A percentile compares a stretch with the other conserved stretches of the same genome.
Conservation (phyloP, 2,888 invertebrate species). For the Pyrgus malvae region DNA sequence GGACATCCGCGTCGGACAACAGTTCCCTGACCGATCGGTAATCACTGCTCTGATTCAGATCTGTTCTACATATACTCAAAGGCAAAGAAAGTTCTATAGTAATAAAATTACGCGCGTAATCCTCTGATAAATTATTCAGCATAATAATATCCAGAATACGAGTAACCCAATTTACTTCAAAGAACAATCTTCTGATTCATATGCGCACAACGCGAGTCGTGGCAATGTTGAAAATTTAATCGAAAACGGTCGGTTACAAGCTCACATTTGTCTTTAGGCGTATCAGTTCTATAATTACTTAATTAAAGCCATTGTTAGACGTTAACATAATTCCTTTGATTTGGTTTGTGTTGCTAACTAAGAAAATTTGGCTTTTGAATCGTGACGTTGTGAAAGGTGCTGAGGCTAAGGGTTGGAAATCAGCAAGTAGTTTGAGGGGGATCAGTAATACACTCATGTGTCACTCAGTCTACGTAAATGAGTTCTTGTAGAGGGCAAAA, state of each 20-base stretch:
- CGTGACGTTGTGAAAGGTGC: no score
- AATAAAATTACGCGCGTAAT: conserved; percentile 11
- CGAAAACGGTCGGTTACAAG: conserved; percentile 27
- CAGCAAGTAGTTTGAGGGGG: no score
- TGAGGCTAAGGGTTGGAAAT: no score
- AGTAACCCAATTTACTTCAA: conserved; percentile 17
- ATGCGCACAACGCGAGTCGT: conserved; percentile 7
- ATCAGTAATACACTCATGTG: no score
- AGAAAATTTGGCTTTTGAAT: no score
- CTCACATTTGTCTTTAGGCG: neutral
- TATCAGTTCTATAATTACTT: conserved; percentile 12
- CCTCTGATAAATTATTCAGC: conserved; percentile 15
- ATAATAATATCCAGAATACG: conserved; percentile 15
- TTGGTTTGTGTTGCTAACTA: no score
- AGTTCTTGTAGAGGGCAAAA: no score
- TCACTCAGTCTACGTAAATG: no score
- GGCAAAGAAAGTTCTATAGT: neutral
- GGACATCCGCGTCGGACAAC: no score
- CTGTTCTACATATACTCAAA: neutral
- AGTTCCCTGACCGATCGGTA: neutral
- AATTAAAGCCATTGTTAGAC: conserved; percentile 10
- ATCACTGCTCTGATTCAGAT: neutral
- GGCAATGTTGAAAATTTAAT: conserved; percentile 29
- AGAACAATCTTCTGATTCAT: conserved; percentile 16
- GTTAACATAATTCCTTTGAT: neutral